Percentiles rank a stretch among this genome's conserved stretches.
These are phyloP conservation scores for Musca domestica DNA, from an alignment of 1,140 invertebrate genomes.

Conservation along the genomic window DNA sequence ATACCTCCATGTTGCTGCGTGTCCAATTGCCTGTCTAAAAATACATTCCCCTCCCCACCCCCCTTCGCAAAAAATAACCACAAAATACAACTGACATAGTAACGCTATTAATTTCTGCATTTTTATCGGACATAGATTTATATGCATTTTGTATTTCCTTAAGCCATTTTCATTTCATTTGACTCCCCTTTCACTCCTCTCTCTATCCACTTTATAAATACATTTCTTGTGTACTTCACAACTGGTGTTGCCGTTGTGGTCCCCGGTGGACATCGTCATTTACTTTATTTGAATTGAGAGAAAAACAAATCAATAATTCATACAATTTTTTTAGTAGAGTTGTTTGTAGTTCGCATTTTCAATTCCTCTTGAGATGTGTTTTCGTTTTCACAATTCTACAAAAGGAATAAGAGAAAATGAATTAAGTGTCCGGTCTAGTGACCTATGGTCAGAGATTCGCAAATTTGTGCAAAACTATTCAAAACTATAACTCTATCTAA, in stretches of 20 bases:
- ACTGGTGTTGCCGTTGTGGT: no score
- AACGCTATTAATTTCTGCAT: background rate
- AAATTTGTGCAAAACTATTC: no score
- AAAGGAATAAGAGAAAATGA: no score
- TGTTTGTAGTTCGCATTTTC: background rate
- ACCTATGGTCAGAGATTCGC: no score
- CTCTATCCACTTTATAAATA: background rate
- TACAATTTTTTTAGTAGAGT: background rate
- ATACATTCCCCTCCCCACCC: no score
- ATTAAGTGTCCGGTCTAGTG: no score
- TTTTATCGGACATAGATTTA: constrained; percentile 18
- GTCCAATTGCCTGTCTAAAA: no score
- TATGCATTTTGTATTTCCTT: constrained; percentile 5
- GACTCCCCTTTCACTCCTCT: no score
- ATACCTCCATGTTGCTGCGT: no score
- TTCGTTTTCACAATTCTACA: background rate
- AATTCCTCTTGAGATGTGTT: background rate
- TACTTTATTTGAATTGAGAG: no score
- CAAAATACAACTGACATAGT: constrained; percentile 1
- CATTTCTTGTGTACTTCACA: background rate
- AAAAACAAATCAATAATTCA: constrained; percentile 16
- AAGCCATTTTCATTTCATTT: constrained; percentile 1
- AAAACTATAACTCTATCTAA: no score
- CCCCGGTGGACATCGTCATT: no score
- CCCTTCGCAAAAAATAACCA: background rate